Conservation (phyloP, 2,113 vertebrate genomes). For the Oncorhynchus masou region DNA sequence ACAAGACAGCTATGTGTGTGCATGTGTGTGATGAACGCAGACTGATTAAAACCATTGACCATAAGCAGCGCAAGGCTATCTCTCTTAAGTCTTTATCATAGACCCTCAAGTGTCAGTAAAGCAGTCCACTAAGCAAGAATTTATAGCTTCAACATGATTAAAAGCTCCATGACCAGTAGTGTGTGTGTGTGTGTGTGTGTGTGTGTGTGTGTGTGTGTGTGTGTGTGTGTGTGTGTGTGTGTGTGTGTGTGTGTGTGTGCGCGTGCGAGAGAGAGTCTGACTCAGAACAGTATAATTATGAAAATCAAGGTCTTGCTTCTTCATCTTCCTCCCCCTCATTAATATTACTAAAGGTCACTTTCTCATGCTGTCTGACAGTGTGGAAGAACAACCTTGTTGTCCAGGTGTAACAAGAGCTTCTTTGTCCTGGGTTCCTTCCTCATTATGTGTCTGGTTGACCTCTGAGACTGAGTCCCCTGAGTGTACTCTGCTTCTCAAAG, state of each 20-base stretch:
- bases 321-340: not conserved
- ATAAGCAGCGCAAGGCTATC: not conserved
- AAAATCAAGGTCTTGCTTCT: not conserved
- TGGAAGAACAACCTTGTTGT: constrained; percentile 5
- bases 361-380: not conserved
- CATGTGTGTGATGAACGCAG: not conserved
- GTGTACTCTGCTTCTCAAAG: no score
- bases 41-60: not conserved
- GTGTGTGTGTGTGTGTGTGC: no score
- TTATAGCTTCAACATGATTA: not conserved
- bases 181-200: not conserved
- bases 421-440: constrained; percentile 1
- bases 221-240: no score
- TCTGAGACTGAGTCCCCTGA: no score
- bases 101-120: not conserved
- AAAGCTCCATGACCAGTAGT: not conserved
- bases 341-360: not conserved
- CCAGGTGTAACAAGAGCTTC: constrained; percentile 20
- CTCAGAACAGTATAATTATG: no score
- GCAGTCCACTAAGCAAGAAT: not conserved
- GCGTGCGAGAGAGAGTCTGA: no score
- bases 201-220: not conserved
- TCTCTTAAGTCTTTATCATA: not conserved
- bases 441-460: not conserved
- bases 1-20: not conserved